A percentile compares a stretch with the other conserved stretches of the same genome.
Evolutionary conservation across 2,888 invertebrate genomes (phyloP).

Genomic region (Muschampia plurimacula): DNA sequence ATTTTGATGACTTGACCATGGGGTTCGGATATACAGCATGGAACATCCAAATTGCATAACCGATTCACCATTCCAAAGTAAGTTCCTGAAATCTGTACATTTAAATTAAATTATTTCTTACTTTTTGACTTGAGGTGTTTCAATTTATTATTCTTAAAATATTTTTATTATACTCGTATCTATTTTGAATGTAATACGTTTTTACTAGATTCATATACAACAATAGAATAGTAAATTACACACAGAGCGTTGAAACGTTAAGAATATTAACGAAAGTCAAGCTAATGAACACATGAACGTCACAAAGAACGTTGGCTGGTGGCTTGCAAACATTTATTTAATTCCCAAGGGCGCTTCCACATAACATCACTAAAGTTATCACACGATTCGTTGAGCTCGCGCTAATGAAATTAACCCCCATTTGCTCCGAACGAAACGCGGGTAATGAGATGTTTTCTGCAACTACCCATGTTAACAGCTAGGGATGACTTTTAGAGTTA

Average conservation of each 20-base stretch:
- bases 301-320: slow-evolving; percentile 52
- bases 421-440: slow-evolving; percentile 69
- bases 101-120: no score
- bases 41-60: no score
- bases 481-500: background rate
- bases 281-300: slow-evolving; percentile 62
- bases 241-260: slow-evolving; percentile 8
- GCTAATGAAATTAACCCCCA: slow-evolving; percentile 84
- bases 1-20: no score
- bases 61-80: no score
- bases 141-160: no score
- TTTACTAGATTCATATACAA: background rate
- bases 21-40: no score
- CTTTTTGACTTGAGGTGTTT: no score
- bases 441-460: slow-evolving; percentile 73
- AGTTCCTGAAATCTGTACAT: no score
- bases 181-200: background rate
- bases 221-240: background rate
- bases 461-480: slow-evolving; percentile 66
- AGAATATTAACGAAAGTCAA: slow-evolving; percentile 42
- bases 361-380: slow-evolving; percentile 83
- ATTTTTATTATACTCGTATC: background rate
- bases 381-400: slow-evolving; percentile 82
- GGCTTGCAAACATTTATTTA: slow-evolving; percentile 58
- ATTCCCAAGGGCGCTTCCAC: slow-evolving; percentile 71